These are phyloP conservation scores for Drosophila vallismaia DNA, from an alignment of 2,888 invertebrate genomes.

Conservation along the genomic window DNA sequence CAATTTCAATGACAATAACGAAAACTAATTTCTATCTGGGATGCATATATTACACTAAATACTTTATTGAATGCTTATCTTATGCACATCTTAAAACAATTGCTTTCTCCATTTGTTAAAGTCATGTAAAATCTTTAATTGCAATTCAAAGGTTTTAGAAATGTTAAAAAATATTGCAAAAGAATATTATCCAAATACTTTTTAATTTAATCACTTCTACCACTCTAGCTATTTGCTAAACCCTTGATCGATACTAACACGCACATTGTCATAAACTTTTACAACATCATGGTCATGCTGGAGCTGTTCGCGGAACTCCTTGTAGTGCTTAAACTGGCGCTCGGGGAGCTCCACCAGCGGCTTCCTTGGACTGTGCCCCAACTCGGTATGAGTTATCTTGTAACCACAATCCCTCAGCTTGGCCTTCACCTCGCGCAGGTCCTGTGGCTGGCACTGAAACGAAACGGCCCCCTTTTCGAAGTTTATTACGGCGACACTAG, in stretches of 20 bases:
- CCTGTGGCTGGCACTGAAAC: slow-evolving; percentile 59
- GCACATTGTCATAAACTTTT: slow-evolving; percentile 72
- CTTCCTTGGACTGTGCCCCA: slow-evolving; percentile 52
- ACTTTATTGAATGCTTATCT: too few species aligned
- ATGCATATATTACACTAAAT: too few species aligned
- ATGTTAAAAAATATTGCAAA: not conserved
- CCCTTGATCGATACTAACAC: slow-evolving; percentile 4
- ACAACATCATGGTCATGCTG: slow-evolving; percentile 53
- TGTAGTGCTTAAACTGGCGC: slow-evolving; percentile 44
- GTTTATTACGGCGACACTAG: slow-evolving; percentile 46
- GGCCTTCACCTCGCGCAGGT: slow-evolving; percentile 42
- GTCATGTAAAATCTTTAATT: not conserved
- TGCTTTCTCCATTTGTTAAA: not conserved
- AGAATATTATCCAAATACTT: not conserved
- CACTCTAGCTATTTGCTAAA: not conserved
- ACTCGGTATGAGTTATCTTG: slow-evolving; percentile 48
- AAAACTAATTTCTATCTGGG: not conserved
- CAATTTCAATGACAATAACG: slow-evolving; percentile 12
- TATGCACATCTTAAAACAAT: too few species aligned
- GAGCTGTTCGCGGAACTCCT: slow-evolving; percentile 53
- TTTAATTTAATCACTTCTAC: not conserved
- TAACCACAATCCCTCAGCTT: slow-evolving; percentile 53
- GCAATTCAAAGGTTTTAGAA: not conserved
- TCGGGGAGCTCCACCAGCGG: slow-evolving; percentile 40
- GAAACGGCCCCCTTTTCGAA: slow-evolving; percentile 49